These are phyloP conservation scores for Hypotaenidia okinawae DNA, from an alignment of 2,797 vertebrate genomes.

Conservation along the genomic window DNA sequence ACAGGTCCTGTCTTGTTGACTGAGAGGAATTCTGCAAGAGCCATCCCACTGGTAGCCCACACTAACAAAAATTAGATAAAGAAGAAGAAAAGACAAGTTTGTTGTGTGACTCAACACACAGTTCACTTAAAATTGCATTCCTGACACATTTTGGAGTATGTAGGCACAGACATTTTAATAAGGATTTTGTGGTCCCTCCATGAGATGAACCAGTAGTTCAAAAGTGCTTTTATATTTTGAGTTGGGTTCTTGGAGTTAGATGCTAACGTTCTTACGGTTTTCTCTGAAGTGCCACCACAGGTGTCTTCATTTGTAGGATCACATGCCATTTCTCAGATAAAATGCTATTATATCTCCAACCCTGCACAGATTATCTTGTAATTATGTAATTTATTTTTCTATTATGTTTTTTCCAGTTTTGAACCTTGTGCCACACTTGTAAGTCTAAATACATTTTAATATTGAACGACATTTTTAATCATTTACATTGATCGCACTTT, in stretches of 20 bases:
- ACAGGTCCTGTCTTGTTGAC: neutral
- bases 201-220: neutral
- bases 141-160: neutral
- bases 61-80: rapidly evolving
- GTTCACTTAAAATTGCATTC: neutral
- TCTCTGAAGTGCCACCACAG: neutral
- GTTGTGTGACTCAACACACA: neutral
- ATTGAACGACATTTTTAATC: neutral
- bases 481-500: neutral
- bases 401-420: neutral
- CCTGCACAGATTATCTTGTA: neutral
- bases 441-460: neutral
- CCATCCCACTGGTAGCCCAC: neutral
- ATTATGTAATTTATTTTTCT: neutral
- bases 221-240: neutral
- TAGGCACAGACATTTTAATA: neutral
- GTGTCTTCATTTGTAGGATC: neutral
- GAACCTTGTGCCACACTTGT: neutral
- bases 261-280: neutral
- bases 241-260: neutral
- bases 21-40: neutral
- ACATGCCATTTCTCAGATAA: neutral
- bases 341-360: neutral
- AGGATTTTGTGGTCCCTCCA: neutral
- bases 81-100: neutral